phyloP scores from a whole-genome alignment of 1,140 invertebrate genomes.

The Odontomachus brunneus region DNA sequence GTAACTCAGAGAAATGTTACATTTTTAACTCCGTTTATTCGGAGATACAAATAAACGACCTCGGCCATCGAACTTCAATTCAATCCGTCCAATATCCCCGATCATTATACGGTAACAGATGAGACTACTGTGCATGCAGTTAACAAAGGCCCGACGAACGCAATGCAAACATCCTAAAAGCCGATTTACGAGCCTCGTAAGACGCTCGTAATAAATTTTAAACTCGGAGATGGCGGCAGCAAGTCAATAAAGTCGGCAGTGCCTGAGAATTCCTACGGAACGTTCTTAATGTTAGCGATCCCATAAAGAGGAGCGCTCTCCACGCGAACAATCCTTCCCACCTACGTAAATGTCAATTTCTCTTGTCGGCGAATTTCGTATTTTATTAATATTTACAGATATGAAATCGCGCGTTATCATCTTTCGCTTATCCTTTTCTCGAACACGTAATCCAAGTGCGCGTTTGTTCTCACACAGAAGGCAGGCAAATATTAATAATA shows the following conservation, averaged over 20 bases:
- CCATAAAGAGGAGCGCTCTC: not conserved
- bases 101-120: not conserved
- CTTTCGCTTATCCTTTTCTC: too few species aligned
- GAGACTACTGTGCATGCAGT: not conserved
- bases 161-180: slow-evolving; percentile 27
- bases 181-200: slow-evolving; percentile 16
- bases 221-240: not conserved
- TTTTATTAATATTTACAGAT: slow-evolving; percentile 2
- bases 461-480: not conserved
- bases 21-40: too few species aligned
- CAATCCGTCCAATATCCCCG: not conserved
- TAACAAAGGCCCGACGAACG: not conserved
- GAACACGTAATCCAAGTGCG: too few species aligned
- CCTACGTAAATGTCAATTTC: not conserved
- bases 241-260: slow-evolving; percentile 7
- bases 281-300: not conserved
- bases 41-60: too few species aligned
- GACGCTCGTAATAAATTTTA: slow-evolving; percentile 5
- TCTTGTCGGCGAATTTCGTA: not conserved
- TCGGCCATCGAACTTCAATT: not conserved
- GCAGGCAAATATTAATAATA: not conserved
- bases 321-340: not conserved
- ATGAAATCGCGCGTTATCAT: too few species aligned
- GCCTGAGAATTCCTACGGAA: not conserved
- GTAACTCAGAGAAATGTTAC: too few species aligned